Base-by-base conservation (phyloP, 2,888 invertebrate species). In the Archaeoteleia sp. region DNA sequence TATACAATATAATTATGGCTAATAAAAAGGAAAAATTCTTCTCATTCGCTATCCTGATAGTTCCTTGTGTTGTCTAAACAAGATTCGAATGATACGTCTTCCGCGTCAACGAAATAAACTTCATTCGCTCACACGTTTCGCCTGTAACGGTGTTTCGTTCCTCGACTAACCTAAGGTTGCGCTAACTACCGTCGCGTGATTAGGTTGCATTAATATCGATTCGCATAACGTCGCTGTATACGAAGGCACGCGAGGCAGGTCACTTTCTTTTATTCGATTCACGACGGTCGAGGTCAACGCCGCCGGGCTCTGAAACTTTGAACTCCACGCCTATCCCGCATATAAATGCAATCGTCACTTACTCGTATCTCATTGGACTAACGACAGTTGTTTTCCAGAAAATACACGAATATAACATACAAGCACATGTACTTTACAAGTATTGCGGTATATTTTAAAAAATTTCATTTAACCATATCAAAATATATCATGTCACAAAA, bases 121-220 rank as follows among this genome's bases (percentile, higher is more conserved):
- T 67, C 51, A 62, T 51, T 54, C 46, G 57, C 57, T 63, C 57
- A 12, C 63, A 67, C 57, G 67, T 62, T 67, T 62, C 58, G 58
- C 34, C 45, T 35, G 53, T 71, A 71, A 67, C 66, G 71, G 67
- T 66, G 63, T 54, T 39, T 40, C 49, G 49, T 58, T 53, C 55
- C 42, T 14, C 29, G 67, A 48, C 37, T 45, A 53, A 54, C 46
- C 61, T 57, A 49, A 65, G 60, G 53, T 46, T 49, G 51, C 60
- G 46, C 61, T 70, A 67, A 70, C 70, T 60, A 67, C 70, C 67
- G 67, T 70, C 67, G 70, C 70, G 67, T 70, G 70, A 65, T 70
- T 67, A 67, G 63, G 25, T 58, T 57, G 65, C 70, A 71, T 71
- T 71, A 71, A 71, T 71, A 71, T 71, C 67, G 67, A 71, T 62